These are phyloP conservation scores for Microplitis manilae DNA, from an alignment of 2,888 invertebrate species.

Conservation along the genomic window DNA sequence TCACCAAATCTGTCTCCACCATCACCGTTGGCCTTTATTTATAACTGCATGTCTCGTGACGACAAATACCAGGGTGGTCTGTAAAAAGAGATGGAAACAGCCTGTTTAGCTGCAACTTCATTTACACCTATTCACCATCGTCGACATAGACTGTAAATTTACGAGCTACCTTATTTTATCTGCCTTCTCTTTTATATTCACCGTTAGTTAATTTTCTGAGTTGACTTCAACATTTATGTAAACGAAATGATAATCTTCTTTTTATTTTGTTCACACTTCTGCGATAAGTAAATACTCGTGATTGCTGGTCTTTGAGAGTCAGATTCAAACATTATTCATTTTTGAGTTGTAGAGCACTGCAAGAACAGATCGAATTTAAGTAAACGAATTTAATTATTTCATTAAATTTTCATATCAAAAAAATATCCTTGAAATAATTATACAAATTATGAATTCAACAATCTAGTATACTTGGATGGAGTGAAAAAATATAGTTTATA, in stretches of 20 bases:
- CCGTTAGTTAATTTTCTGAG: slow-evolving; percentile 19
- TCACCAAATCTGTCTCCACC: slow-evolving; percentile 14
- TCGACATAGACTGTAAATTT: slow-evolving; percentile 59
- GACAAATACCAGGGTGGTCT: slow-evolving; percentile 47
- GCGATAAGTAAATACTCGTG: neutral
- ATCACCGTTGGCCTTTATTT: slow-evolving; percentile 9
- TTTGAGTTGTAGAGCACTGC: too few relatives aligned
- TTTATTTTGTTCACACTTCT: neutral
- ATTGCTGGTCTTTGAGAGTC: neutral
- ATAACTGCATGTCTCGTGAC: slow-evolving; percentile 22
- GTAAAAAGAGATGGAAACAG: slow-evolving; percentile 39
- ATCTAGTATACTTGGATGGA: too few relatives aligned
- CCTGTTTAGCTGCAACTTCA: slow-evolving; percentile 65
- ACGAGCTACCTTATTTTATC: slow-evolving; percentile 62
- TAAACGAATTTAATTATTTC: too few relatives aligned
- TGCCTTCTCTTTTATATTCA: slow-evolving; percentile 31
- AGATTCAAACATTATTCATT: neutral
- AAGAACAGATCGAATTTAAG: too few relatives aligned
- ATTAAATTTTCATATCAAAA: too few relatives aligned
- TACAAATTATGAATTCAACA: too few relatives aligned
- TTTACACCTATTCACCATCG: slow-evolving; percentile 69
- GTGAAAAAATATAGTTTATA: too few relatives aligned
- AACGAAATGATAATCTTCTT: neutral
- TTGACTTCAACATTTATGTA: slow-evolving; percentile 9
- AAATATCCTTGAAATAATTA: too few relatives aligned